Evolutionary conservation across 2,113 vertebrate species (phyloP), one percentile per base, ranked within the genome.

Genomic region (Jacana jacana): DNA sequence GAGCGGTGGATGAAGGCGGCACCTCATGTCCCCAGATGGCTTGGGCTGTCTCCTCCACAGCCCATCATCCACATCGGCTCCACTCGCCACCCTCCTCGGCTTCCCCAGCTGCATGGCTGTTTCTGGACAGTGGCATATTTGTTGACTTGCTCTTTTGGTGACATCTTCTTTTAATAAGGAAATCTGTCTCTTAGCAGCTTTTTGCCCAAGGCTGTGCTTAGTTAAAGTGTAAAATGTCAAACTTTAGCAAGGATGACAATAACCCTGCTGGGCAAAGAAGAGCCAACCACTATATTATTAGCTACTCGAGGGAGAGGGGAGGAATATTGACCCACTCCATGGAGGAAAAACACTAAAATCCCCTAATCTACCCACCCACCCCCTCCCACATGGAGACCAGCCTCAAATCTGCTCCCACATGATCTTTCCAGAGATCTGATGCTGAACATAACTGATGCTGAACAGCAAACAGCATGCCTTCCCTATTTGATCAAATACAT

Each of bases 181-280:
- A 96, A 98, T 97, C 96, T 97, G 97, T 98, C 98, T 98, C 95
- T 96, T 93, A 96, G 98, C 96, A 91, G 95, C 97, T 97, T 96
- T 95, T 97, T 35, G 97, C 98, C 98, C 97, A 97, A 88, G 97
- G 98, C 95, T 97, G 96, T 95, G 98, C 97, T 98, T 98, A 96
- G 97, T 98, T 97, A 97, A 97, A 98, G 97, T 98, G 98, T 98
- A 98, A 98, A 98, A 98, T 98, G 98, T 98, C 98, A 98, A 84
- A 97, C 96, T 97, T 97, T 91, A 97, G 97, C 97, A 97, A 96
- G 95, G 97, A 97, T 98, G 98, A 98, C 97, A 98, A 97, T 93
- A 97, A 92, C 96, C 97, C 97, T 98, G 95, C 97, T 96, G 96
- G 98, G 96, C 63, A 23, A 93, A 96, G 97, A 88, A 94, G 96